Base-by-base conservation (phyloP, 37 sponge, comb jelly and placozoan genomes). In the Hormiphora californensis region DNA sequence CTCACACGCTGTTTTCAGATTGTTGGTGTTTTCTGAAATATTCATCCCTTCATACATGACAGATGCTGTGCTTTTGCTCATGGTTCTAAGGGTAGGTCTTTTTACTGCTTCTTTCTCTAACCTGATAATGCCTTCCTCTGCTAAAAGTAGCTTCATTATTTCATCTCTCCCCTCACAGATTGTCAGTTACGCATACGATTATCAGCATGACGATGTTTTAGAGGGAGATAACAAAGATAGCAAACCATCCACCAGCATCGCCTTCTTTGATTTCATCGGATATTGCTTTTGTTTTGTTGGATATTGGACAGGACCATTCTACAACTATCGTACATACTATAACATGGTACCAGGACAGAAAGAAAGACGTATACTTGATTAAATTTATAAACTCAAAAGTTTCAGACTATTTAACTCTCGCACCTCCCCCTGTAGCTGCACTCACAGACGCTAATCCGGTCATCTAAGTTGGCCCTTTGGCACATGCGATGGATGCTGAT, bases 271-370 rank as follows among this genome's bases (percentile, higher is more conserved):
- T n/a, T 73, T 36, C 44, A 0, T 73, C 17, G 81, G 81, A 46
- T 73, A 73, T 33, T 73, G 81, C 44, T 73, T 73, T 46, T 73
- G 81, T 40, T 73, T 73, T 73, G 81, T 73, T 0, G 81, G 81
- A 23, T 73, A 73, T 46, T 73, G 81, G 81, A 73, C 81, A 1
- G 81, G 81, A 36, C 81, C 81, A 36, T 73, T 73, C 81, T 73
- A 27, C 81, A 73, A 43, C 3, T 73, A 73, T 46, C 9, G 23
- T 12, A 73, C 81, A 7, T 73, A 73, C 38, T 43, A 32, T 15
- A 73, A 73, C 39, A 73, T 73, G 81, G 81, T 73, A n/a, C n/a
- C n/a, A n/a, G n/a, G n/a, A n/a, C n/a, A n/a, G n/a, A n/a, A n/a
- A n/a, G n/a, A n/a, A n/a, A n/a, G n/a, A n/a, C n/a, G n/a, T n/a